phyloP scores from a whole-genome alignment of 1,140 invertebrate species.

The Yoshiicerus persimilis region DNA sequence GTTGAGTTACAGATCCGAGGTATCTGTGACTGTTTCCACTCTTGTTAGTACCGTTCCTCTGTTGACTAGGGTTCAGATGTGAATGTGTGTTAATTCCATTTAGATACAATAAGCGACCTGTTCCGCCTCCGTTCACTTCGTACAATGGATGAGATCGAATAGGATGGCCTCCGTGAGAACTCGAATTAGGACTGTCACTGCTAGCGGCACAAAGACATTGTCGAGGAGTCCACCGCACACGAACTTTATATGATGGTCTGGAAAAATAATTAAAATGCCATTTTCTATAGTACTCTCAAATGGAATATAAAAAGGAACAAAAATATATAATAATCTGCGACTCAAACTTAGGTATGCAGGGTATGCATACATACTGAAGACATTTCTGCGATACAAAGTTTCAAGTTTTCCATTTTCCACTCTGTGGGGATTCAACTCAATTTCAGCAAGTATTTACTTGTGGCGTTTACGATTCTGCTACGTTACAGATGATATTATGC shows the following conservation, averaged over 20 bases:
- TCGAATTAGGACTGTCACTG: slow-evolving; percentile 19
- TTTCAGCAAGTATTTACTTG: not conserved
- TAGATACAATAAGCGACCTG: not conserved
- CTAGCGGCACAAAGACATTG: slow-evolving; percentile 33
- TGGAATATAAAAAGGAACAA: not conserved
- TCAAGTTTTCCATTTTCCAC: too few relatives aligned
- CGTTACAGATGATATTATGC: too few relatives aligned
- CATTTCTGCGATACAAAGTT: too few relatives aligned
- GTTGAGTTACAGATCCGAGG: not conserved
- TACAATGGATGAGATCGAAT: not conserved
- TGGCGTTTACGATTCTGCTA: too few relatives aligned
- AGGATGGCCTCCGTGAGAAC: not conserved
- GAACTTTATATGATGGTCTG: slow-evolving; percentile 28
- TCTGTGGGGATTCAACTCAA: not conserved
- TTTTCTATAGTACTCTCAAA: not conserved
- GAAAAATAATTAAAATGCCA: not conserved
- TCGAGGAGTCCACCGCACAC: slow-evolving; percentile 37
- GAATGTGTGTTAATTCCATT: not conserved
- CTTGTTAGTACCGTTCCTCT: not conserved
- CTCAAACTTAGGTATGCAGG: too few relatives aligned
- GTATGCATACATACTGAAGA: too few relatives aligned
- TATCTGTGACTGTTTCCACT: not conserved
- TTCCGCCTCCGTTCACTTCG: not conserved
- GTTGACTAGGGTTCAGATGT: not conserved
- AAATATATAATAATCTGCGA: not conserved